Evolutionary conservation across 23 tunicate species (phyloP), one percentile per base, ranked within the genome.

Genomic region (Halocynthia roretzi): DNA sequence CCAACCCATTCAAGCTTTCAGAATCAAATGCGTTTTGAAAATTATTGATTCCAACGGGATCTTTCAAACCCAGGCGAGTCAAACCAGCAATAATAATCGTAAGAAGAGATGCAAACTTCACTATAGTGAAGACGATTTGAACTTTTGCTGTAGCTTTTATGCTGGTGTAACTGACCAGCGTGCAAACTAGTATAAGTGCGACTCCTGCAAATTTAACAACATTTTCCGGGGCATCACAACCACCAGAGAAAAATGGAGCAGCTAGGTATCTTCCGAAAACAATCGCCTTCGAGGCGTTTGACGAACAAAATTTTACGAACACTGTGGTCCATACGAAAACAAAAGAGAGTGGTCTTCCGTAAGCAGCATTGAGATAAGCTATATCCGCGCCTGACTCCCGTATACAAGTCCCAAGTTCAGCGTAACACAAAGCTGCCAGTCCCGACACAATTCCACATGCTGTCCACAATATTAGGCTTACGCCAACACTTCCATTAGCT

Each of bases 401-500:
- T 6, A 86, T 40, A 14, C 61, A 50, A 2, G 85, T 31, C 5
- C 92, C 92, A 44, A 74, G 85, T 67, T 86, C 92, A 44, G 87
- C 85, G 58, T 74, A 86, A 50, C 92, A 86, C 55, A 86, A 67
- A 6, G 87, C 78, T 7, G 85, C 65, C 19, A 83, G 52, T 20
- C 56, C 18, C 5, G 93, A 50, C 53, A 73, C 53, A 31, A 73
- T 18, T 73, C 78, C 78, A 53, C 93, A 87, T 7, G 68, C 86
- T 6, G 71, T 18, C 93, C 93, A 87, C 15, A 87, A 22, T 5
- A 87, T 21, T 58, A 87, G 56, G 55, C 86, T 82, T 56, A 87
- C 17, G 4, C 93, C 93, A 6, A 82, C 74, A 62, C 93, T 87
- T n/a, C 86, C 86, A 55, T 87, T 65, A 10, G 85, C 76, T 8